phyloP scores from a whole-genome alignment of 2,113 vertebrate species.

The Salvator merianae region DNA sequence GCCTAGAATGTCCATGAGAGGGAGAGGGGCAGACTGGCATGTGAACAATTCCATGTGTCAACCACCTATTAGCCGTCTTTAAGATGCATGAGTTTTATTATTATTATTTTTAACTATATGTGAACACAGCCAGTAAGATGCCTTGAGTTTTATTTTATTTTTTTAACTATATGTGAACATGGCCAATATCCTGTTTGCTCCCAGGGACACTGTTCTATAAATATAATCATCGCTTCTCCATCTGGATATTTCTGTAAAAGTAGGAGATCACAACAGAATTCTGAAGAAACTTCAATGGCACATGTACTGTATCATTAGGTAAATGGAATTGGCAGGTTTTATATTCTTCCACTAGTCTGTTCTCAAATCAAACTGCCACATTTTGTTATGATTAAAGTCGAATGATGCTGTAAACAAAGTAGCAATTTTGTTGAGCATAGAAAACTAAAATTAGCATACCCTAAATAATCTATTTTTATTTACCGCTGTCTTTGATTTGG shows the following conservation, averaged over 20 bases:
- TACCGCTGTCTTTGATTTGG: not conserved
- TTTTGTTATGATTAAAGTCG: not conserved
- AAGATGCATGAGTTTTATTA: too few species aligned
- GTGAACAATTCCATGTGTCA: not conserved
- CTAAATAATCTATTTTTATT: conserved; percentile 1
- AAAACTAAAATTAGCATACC: not conserved
- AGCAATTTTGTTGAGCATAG: not conserved
- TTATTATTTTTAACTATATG: too few species aligned
- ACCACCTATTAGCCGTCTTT: too few species aligned
- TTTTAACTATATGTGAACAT: too few species aligned
- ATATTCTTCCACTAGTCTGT: not conserved
- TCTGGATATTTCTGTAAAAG: not conserved
- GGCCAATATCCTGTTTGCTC: too few species aligned
- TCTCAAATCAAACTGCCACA: not conserved
- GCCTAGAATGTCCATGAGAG: too few species aligned
- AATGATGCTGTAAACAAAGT: not conserved
- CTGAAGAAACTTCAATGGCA: not conserved
- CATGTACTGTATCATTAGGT: not conserved
- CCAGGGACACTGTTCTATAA: not conserved
- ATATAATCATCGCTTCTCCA: not conserved
- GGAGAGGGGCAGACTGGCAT: too few species aligned
- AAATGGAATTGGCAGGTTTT: not conserved
- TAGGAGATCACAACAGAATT: not conserved
- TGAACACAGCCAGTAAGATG: too few species aligned
- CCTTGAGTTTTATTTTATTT: too few species aligned